Evolutionary conservation across 2,797 vertebrate species (phyloP), one percentile per base, ranked within the genome.

Genomic region (Aulostomus chinensis): DNA sequence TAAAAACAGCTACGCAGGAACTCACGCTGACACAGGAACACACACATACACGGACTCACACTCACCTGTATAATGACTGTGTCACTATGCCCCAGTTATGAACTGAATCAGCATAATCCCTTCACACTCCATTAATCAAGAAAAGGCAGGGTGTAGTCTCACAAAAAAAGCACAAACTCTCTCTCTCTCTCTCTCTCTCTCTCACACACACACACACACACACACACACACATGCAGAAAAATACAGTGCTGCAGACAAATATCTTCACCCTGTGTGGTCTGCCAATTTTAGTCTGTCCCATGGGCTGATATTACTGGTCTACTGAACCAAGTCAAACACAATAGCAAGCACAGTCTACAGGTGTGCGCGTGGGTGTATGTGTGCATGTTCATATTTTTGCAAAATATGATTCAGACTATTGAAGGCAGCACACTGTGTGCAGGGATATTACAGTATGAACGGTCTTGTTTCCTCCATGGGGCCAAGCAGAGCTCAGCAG

Each of bases 101-200:
- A 82, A 86, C 83, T 81, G 83, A 88, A 89, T 88, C 85, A 87
- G 78, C 83, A 83, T 88, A 88, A 88, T 88, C 83, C 86, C 74
- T 83, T 81, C 83, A 86, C 79, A 86, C 80, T 81, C 80, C 81
- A 83, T 87, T 88, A 85, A 88, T 87, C 83, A 84, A 76, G 80
- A 80, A 83, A 81, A 79, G 81, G 77, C 67, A 69, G 52, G 45
- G 71, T 68, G 70, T 53, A 67, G 69, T 80, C 58, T 40, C 46
- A 71, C n/a, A n/a, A n/a, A n/a, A n/a, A n/a, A n/a, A n/a, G n/a
- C n/a, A n/a, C n/a, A n/a, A n/a, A n/a, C n/a, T n/a, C n/a, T n/a
- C n/a, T n/a, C n/a, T n/a, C n/a, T n/a, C n/a, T n/a, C n/a, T n/a
- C n/a, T n/a, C n/a, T n/a, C n/a, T n/a, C n/a, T n/a, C n/a, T n/a